These are phyloP conservation scores for Drosophila rhopaloa DNA, from an alignment of 1,140 invertebrate species.

Conservation along the genomic window DNA sequence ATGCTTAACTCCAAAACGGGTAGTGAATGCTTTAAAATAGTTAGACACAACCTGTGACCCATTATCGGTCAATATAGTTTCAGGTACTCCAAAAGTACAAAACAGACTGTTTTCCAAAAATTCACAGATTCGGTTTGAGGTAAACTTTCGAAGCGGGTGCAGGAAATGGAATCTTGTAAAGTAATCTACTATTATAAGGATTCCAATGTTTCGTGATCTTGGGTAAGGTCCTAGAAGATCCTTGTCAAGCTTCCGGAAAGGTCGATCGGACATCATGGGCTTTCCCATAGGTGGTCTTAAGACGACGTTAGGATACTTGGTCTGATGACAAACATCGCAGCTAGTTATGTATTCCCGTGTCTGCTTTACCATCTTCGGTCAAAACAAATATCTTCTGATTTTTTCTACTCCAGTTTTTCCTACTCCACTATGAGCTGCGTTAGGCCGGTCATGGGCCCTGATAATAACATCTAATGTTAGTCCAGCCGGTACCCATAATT, in stretches of 20 bases:
- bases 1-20: too few relatives aligned
- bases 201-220: too few relatives aligned
- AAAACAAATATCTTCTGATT: constrained; percentile 8
- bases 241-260: constrained; percentile 7
- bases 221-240: constrained; percentile 6
- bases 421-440: constrained; percentile 14
- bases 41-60: too few relatives aligned
- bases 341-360: constrained; percentile 1
- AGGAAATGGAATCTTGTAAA: too few relatives aligned
- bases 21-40: too few relatives aligned
- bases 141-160: too few relatives aligned
- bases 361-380: constrained; percentile 12
- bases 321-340: constrained; percentile 9
- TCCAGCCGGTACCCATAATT: constrained; percentile 1
- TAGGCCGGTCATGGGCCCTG: constrained; percentile 1
- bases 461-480: background rate
- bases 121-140: too few relatives aligned
- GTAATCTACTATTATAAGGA: too few relatives aligned
- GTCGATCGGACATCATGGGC: constrained; percentile 10
- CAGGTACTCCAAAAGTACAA: too few relatives aligned
- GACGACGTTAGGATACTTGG: constrained; percentile 15
- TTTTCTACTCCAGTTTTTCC: constrained; percentile 12
- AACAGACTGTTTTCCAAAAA: too few relatives aligned
- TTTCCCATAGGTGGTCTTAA: constrained; percentile 8
- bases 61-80: too few relatives aligned